Base-by-base conservation (phyloP, 2,797 vertebrate genomes). In the Myotis vivesi region DNA sequence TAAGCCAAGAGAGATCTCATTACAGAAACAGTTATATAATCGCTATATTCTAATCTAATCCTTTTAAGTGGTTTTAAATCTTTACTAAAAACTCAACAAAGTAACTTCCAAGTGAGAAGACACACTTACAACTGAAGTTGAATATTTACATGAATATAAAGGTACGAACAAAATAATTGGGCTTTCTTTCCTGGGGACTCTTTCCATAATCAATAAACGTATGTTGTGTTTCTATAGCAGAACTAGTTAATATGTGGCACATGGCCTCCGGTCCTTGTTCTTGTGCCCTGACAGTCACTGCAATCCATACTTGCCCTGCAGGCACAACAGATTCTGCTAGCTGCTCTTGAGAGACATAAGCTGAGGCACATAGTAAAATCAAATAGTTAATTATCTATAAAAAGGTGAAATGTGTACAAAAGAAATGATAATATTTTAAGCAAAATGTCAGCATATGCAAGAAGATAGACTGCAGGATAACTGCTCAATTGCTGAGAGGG, bases 21-120 rank as follows among this genome's bases (percentile, higher is more conserved):
- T 3, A 6, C 53, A 72, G 73, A 66, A 91, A 94, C 25, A 87
- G 86, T 83, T 80, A 93, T 75, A 69, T 59, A 90, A 73, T 79
- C 72, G 20, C 12, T 91, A 2, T 55, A 94, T 89, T 91, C 77
- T 89, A 94, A 95, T 87, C 72, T 36, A 81, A 49, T 68, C 79
- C 16, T n/a, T 81, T 95, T 84, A 83, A 68, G 59, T 72, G 69
- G 81, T 75, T 86, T 96, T 62, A 94, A 94, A 68, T 82, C 23
- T 92, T 55, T 81, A 82, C 62, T 73, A 30, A 86, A 91, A 97
- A 77, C 22, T 12, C 49, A 71, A 55, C 38, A 92, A 57, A 95
- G 95, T 19, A 0, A 86, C 91, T 49, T 30, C 41, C 92, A 46
- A 82, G 23, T 36, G 69, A n/a, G 79, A 82, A 85, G 51, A 95